Percentiles rank a stretch among this genome's conserved stretches.
Evolutionary conservation across 2,888 invertebrate genomes (phyloP).

Genomic region (Tridacna gigas): DNA sequence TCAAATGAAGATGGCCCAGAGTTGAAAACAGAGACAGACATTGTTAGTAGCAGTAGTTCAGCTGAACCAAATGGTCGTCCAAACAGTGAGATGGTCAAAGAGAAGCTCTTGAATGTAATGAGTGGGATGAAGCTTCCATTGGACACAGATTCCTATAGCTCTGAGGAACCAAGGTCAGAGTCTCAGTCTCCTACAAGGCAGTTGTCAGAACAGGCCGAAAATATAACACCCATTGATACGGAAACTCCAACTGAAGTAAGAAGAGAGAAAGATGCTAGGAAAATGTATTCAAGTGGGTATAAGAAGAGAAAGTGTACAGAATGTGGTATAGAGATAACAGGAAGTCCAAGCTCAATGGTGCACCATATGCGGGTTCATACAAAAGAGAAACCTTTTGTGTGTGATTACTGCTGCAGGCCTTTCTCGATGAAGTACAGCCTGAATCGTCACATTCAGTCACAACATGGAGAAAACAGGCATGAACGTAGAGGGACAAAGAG

Average conservation of each 20-base stretch:
- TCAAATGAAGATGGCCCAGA: slow-evolving; percentile 17
- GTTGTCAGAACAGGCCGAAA: not conserved
- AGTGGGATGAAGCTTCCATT: slow-evolving; percentile 29
- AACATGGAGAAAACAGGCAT: slow-evolving; percentile 58
- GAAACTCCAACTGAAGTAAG: not conserved
- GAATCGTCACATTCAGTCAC: slow-evolving; percentile 53
- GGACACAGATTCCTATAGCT: slow-evolving; percentile 29
- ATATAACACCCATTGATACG: not conserved
- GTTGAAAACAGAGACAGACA: slow-evolving; percentile 21
- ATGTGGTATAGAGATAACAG: slow-evolving; percentile 55
- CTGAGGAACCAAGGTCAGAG: slow-evolving; percentile 27
- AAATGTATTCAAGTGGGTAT: slow-evolving; percentile 44
- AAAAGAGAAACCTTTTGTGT: slow-evolving; percentile 57
- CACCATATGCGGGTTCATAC: slow-evolving; percentile 56
- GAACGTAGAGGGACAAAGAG: slow-evolving; percentile 38
- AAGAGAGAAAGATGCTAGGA: slow-evolving; percentile 17
- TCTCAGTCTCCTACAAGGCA: slow-evolving; percentile 31
- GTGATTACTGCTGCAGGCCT: slow-evolving; percentile 57
- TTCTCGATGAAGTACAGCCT: slow-evolving; percentile 60
- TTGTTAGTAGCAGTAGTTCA: slow-evolving; percentile 37
- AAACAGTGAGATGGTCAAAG: slow-evolving; percentile 53
- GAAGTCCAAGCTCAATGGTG: slow-evolving; percentile 49
- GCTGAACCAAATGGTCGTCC: slow-evolving; percentile 30
- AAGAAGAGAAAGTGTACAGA: slow-evolving; percentile 51
- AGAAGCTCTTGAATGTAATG: slow-evolving; percentile 53